These are phyloP conservation scores for Panthera uncia DNA, from an alignment of 2,113 vertebrate genomes.

Conservation along the genomic window DNA sequence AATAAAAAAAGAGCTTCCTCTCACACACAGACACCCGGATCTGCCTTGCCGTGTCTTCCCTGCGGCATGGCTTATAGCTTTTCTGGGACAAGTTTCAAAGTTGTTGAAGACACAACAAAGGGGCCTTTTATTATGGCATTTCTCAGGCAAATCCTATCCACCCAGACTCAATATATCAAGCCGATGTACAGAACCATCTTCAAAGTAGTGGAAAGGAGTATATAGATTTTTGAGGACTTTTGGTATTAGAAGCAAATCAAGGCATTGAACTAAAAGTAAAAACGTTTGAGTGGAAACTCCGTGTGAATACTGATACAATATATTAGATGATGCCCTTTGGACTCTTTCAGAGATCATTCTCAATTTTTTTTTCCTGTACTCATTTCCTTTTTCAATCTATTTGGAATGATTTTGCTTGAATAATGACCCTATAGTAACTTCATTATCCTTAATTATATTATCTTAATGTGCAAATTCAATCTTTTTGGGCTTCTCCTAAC, in stretches of 20 bases:
- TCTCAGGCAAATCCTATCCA: neutral
- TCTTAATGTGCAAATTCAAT: conserved; percentile 35
- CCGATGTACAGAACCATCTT: neutral
- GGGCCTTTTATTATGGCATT: neutral
- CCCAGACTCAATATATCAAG: too few relatives aligned
- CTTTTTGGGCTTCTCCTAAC: neutral
- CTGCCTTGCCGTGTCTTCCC: neutral
- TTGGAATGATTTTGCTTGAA: conserved; percentile 45
- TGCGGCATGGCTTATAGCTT: neutral
- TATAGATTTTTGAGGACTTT: neutral
- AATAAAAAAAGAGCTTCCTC: neutral
- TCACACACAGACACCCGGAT: neutral
- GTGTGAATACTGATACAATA: neutral
- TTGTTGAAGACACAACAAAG: neutral
- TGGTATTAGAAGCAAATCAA: neutral
- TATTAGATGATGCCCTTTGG: neutral
- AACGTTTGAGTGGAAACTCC: neutral
- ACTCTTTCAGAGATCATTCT: neutral
- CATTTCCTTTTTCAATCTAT: conserved; percentile 47
- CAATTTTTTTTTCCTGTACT: neutral
- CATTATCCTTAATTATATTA: conserved; percentile 56
- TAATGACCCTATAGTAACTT: conserved; percentile 34
- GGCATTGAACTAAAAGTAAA: neutral
- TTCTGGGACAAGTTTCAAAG: neutral
- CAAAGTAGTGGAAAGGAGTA: neutral